Percentiles rank a stretch among this genome's conserved stretches.
Conservation (phyloP, 2,888 invertebrate species). For the Sinelater perroti region DNA sequence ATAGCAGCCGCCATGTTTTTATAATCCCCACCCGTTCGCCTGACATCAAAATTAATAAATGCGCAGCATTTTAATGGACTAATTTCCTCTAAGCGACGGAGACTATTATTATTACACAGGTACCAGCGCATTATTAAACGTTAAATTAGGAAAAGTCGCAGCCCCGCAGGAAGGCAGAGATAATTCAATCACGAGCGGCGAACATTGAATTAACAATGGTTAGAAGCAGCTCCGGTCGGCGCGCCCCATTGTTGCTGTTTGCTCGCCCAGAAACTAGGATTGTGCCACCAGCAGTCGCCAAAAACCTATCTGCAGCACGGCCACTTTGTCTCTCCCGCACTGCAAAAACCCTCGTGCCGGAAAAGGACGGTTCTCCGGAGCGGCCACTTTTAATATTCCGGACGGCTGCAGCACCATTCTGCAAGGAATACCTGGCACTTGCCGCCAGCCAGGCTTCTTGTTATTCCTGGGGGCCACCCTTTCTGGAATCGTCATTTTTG, state of each 20-base stretch:
- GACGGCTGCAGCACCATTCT: neutral
- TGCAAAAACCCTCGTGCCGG: too few relatives aligned
- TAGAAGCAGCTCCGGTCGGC: conserved; percentile 34
- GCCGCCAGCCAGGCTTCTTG: too few relatives aligned
- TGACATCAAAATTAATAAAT: conserved; percentile 45
- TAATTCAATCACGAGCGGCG: conserved; percentile 44
- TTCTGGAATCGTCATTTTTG: conserved; percentile 1
- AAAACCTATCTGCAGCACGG: conserved; percentile 14
- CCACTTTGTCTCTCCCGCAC: neutral
- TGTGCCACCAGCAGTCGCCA: conserved; percentile 31
- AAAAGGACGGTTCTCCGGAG: too few relatives aligned
- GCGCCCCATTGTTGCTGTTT: conserved; percentile 36
- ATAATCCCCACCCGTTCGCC: conserved; percentile 41
- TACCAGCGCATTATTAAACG: conserved; percentile 40
- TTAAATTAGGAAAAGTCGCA: conserved; percentile 38
- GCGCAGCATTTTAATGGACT: conserved; percentile 44
- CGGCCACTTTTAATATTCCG: conserved; percentile 5
- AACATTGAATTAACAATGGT: conserved; percentile 40
- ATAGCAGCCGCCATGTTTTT: conserved; percentile 48
- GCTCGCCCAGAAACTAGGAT: conserved; percentile 35
- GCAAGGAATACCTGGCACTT: neutral
- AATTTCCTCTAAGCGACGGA: conserved; percentile 43
- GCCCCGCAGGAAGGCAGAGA: conserved; percentile 40
- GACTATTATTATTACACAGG: conserved; percentile 45
- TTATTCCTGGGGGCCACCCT: conserved; percentile 11